Conservation (phyloP, 2,888 invertebrate species). For the Sycophila texana region DNA sequence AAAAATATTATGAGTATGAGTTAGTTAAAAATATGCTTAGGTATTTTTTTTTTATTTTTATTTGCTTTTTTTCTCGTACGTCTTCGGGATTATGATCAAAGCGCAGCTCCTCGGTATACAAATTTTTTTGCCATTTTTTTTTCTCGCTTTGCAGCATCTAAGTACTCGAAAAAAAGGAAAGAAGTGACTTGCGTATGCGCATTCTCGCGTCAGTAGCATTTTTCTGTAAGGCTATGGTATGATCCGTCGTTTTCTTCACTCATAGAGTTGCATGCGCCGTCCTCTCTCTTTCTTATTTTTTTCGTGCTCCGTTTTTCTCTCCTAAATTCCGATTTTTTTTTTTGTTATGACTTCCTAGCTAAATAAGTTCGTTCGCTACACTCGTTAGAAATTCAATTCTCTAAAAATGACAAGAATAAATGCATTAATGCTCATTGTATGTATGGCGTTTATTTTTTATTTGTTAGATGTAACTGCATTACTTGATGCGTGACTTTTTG, state of each 20-base stretch:
- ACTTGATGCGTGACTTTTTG: slow-evolving; percentile 68
- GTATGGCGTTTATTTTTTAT: slow-evolving; percentile 52
- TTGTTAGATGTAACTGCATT: slow-evolving; percentile 71
- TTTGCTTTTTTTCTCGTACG: slow-evolving; percentile 4
- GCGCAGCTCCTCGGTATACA: no score
- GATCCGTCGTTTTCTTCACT: slow-evolving; percentile 16
- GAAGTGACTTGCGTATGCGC: no score
- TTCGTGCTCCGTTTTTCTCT: slow-evolving; percentile 1
- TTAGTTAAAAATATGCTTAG: slow-evolving; percentile 42
- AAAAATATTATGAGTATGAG: slow-evolving; percentile 42
- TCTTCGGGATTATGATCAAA: slow-evolving; percentile 21
- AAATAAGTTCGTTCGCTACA: slow-evolving; percentile 39
- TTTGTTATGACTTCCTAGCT: slow-evolving; percentile 27
- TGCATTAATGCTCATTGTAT: slow-evolving; percentile 62
- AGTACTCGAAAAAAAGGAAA: background rate
- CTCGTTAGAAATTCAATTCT: slow-evolving; percentile 61
- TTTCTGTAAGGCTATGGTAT: slow-evolving; percentile 47
- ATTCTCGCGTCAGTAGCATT: slow-evolving; percentile 54
- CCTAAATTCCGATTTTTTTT: background rate
- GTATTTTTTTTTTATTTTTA: slow-evolving; percentile 21
- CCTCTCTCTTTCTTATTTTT: background rate
- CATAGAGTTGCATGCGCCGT: slow-evolving; percentile 1
- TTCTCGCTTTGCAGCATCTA: no score
- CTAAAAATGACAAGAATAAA: slow-evolving; percentile 69
- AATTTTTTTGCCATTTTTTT: no score